These are phyloP conservation scores for Ptychobarbus kaznakovi DNA, from an alignment of 2,797 vertebrate genomes.

Conservation along the genomic window DNA sequence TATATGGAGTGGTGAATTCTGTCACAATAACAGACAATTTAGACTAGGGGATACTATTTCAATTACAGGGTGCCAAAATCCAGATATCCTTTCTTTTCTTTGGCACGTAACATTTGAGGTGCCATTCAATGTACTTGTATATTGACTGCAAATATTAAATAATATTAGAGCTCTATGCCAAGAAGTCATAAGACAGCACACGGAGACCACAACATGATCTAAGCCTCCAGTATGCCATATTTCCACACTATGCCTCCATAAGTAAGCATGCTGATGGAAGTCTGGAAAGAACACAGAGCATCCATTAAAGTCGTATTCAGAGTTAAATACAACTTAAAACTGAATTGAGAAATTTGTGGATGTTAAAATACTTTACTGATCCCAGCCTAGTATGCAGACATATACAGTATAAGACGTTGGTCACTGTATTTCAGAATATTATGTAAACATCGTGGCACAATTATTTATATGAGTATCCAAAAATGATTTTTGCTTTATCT, in stretches of 20 bases:
- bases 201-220: conserved; percentile 10
- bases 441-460: not conserved
- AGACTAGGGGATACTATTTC: conserved; percentile 17
- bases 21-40: conserved; percentile 22
- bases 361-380: not conserved
- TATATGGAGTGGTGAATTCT: not conserved
- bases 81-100: conserved; percentile 15
- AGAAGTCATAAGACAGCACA: not conserved
- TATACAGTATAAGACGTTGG: not conserved
- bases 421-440: not conserved
- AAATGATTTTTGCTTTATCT: not conserved
- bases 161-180: conserved; percentile 20
- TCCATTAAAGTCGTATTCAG: not conserved
- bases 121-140: not conserved
- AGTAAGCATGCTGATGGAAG: conserved; percentile 20
- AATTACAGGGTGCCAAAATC: conserved; percentile 17
- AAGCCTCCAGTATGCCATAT: conserved; percentile 21
- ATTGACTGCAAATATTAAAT: conserved; percentile 33
- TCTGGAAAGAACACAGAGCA: conserved; percentile 14
- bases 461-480: not conserved
- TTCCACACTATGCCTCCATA: conserved; percentile 15
- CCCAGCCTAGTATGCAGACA: not conserved
- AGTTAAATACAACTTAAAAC: not conserved
- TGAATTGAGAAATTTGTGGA: not conserved
- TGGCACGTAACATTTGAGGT: not conserved